Evolutionary conservation across 2,113 vertebrate genomes (phyloP), one percentile per base, ranked within the genome.

Genomic region (Zosterops hypoxanthus): DNA sequence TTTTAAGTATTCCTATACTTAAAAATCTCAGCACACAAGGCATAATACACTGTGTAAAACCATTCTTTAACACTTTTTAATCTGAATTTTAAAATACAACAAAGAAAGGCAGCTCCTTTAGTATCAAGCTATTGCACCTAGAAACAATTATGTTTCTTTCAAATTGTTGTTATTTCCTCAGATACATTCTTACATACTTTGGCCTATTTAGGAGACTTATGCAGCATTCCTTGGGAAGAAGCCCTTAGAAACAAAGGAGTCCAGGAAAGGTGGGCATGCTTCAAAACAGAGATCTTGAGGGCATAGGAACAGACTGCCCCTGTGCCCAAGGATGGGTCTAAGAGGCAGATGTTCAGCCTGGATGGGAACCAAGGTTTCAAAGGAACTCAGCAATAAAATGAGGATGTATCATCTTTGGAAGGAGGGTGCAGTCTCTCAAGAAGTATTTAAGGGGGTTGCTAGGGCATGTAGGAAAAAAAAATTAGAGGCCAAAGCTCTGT

Each of bases 281-380:
- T 72, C 39, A 50, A 33, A n/a, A 21, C 10, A 33, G 36, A 25
- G 17, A 77, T 9, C 34, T n/a, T 26, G 46, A 50, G 13, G 22
- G 22, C 57, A 77, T 13, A 41, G 17, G 34, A 77, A 12, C 13
- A 41, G 28, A n/a, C 29, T 31, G 9, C 24, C n/a, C 8, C n/a
- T 60, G 12, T 25, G 21, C 56, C 0, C 0, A 60, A 60, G 31
- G 18, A 41, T n/a, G 29, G 21, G 10, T 21, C 2, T 2, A 20
- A 0, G 0, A 77, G 57, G 17, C 5, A 41, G 50, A 50, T 1
- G 0, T 63, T 36, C 34, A 63, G 13, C 13, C 5, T n/a, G 17
- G 5, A 41, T 41, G 23, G 29, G 8, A 13, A 41, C 33, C 2
- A 4, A 50, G 17, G 10, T 63, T 77, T 63, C 15, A 24, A 16